Percentiles rank a stretch among this genome's conserved stretches.
phyloP scores from a whole-genome alignment of 2,797 vertebrate genomes.

The Oophaga sylvatica region DNA sequence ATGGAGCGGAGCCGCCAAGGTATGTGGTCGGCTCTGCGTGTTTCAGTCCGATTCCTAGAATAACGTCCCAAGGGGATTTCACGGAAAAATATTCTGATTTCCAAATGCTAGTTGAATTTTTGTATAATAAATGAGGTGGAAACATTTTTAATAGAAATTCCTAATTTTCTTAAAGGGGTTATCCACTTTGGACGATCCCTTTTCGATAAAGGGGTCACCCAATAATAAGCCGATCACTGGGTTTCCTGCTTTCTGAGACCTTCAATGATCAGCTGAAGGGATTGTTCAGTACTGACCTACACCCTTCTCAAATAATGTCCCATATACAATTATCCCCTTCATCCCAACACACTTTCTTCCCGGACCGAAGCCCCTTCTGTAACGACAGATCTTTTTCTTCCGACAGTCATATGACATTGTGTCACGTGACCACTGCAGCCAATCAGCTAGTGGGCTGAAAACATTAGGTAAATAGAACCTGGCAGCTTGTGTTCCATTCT shows the following conservation, averaged over 20 bases:
- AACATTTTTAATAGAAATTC: not conserved
- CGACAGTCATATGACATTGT: no score
- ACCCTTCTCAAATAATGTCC: no score
- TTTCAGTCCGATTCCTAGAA: slow-evolving; percentile 13
- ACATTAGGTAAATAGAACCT: not conserved
- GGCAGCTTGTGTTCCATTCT: not conserved
- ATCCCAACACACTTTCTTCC: no score
- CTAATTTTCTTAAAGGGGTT: not conserved
- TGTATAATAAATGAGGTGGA: not conserved
- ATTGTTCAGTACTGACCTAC: no score
- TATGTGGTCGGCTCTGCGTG: not conserved
- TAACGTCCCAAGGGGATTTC: not conserved
- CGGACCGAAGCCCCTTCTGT: no score
- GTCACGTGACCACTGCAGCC: no score
- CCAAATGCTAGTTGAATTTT: not conserved
- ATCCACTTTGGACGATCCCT: not conserved
- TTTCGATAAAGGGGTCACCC: not conserved
- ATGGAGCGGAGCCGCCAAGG: not conserved
- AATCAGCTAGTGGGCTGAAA: no score
- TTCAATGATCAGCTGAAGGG: not conserved
- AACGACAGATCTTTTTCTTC: no score
- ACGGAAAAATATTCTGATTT: slow-evolving; percentile 2
- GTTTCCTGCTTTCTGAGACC: not conserved
- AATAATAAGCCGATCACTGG: not conserved
- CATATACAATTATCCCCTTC: no score